Base-by-base conservation (phyloP, 2,797 vertebrate species). In the Dallia pectoralis region DNA sequence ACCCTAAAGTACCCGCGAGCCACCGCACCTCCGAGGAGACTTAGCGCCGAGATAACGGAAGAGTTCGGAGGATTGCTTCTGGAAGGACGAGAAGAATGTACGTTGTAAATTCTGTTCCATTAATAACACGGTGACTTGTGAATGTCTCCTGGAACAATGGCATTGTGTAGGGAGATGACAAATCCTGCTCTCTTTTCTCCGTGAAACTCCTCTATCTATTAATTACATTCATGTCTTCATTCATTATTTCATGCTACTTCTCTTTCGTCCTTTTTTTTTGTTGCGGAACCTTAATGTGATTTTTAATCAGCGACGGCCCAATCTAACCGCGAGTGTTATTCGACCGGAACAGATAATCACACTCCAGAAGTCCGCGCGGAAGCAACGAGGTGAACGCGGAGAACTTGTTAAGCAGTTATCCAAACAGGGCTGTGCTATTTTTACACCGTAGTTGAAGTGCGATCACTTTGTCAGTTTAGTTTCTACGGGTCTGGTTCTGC, bases 151-250 rank as follows among this genome's bases (percentile, higher is more conserved):
- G 79, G 87, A 92, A 93, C 92, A 93, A 93, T 92, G 88, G 88
- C 87, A 91, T 92, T 93, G 91, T 92, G 89, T 87, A 65, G 84
- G 84, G 88, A 92, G 79, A 92, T 91, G 91, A 93, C 85, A 78
- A 91, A 92, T 91, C 81, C 86, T 86, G 78, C 81, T 67, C 82
- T 87, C 82, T 81, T 89, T 86, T 87, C 78, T 88, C 81, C 72
- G 67, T n/a, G 61, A 84, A 86, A 88, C 74, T 67, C 79, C 84
- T 88, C 88, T 82, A 85, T 92, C 89, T 92, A 88, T 93, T 92
- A 91, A 93, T 93, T 91, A 92, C 84, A 86, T 87, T 90, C 87
- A 89, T 83, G 84, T 89, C 84, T 89, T 89, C 86, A 91, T 90
- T 89, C 77, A 83, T 91, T 90, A 90, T 91, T 91, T 87, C 79